Conservation (phyloP, 2,888 invertebrate genomes). For the Carterocephalus palaemon region DNA sequence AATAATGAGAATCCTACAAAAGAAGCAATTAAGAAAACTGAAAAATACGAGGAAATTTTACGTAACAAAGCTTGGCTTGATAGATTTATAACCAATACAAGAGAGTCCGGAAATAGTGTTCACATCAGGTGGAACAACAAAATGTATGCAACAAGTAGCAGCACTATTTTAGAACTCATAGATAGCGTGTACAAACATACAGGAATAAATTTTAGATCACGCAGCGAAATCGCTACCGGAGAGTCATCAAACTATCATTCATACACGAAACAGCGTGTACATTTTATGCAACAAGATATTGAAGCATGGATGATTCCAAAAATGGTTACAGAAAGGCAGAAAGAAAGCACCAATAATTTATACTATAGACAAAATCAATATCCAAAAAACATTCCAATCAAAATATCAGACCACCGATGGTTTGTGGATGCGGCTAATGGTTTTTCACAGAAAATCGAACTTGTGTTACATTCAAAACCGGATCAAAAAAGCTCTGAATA, state of each 20-base stretch:
- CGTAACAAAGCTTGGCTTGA: constrained; percentile 50
- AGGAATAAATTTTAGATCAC: constrained; percentile 45
- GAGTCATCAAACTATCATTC: constrained; percentile 41
- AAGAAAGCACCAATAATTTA: too few species aligned
- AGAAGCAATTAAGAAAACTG: constrained; percentile 26
- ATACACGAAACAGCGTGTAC: constrained; percentile 41
- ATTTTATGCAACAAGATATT: constrained; percentile 51
- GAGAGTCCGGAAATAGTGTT: constrained; percentile 53
- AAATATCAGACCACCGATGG: constrained; percentile 51
- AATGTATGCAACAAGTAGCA: constrained; percentile 54
- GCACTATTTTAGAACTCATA: constrained; percentile 55
- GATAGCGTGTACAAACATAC: constrained; percentile 53
- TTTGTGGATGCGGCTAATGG: constrained; percentile 54
- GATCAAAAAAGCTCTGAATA: constrained; percentile 46
- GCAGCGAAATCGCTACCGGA: constrained; percentile 48
- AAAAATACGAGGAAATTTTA: constrained; percentile 40
- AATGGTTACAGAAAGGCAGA: constrained; percentile 40
- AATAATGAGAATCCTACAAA: constrained; percentile 29
- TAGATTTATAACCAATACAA: constrained; percentile 44
- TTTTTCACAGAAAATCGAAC: constrained; percentile 53
- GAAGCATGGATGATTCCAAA: constrained; percentile 66
- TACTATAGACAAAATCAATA: constrained; percentile 29
- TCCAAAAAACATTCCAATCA: constrained; percentile 41
- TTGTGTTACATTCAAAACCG: constrained; percentile 49
- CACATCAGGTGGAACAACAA: constrained; percentile 62